Conservation (phyloP, 2,888 invertebrate genomes). For the Brachylomia viminalis region DNA sequence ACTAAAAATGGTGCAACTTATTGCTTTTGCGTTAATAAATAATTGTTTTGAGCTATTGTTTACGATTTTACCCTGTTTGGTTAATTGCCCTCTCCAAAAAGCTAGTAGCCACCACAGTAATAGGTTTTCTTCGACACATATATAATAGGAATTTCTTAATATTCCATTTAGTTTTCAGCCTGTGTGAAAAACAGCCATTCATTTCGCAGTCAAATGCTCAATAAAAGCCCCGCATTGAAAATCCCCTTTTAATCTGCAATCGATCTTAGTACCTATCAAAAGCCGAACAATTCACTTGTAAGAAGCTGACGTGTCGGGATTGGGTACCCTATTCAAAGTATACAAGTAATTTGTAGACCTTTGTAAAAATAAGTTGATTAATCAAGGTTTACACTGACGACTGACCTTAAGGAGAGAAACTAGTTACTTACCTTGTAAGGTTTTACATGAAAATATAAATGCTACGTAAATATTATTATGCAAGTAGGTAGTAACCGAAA, state of each 20-base stretch:
- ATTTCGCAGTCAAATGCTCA: conserved; percentile 29
- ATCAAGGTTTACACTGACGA: not conserved
- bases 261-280: conserved; percentile 48
- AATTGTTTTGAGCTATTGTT: not conserved
- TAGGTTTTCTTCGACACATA: not conserved
- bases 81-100: not conserved
- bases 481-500: no score
- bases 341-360: conserved; percentile 44
- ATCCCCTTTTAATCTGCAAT: conserved; percentile 54
- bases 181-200: conserved; percentile 11
- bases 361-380: conserved; percentile 22
- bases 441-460: not conserved
- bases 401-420: not conserved
- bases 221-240: conserved; percentile 37
- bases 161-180: conserved; percentile 5
- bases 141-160: not conserved
- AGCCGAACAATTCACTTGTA: conserved; percentile 50
- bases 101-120: not conserved
- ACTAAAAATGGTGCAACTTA: conserved; percentile 26
- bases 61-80: not conserved
- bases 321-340: conserved; percentile 35
- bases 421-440: not conserved
- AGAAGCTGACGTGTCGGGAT: conserved; percentile 46
- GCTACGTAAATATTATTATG: no score
- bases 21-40: not conserved